These are phyloP conservation scores for Drosophila phalerata DNA, from an alignment of 2,888 invertebrate species.

Conservation along the genomic window DNA sequence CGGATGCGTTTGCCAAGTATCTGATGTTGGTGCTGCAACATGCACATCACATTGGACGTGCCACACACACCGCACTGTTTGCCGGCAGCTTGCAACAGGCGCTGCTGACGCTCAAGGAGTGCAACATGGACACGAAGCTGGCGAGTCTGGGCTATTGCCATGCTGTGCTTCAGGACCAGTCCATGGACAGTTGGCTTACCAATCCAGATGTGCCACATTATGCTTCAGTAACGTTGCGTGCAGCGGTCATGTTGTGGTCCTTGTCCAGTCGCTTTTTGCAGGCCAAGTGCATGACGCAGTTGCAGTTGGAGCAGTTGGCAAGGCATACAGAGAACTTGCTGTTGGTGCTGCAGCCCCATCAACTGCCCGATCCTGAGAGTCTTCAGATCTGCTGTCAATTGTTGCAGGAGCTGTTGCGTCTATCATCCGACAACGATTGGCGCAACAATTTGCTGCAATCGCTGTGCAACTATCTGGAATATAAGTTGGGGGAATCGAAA, in stretches of 20 bases:
- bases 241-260: constrained; percentile 68
- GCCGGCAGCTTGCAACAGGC: constrained; percentile 62
- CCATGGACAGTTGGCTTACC: constrained; percentile 26
- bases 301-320: constrained; percentile 52
- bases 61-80: constrained; percentile 67
- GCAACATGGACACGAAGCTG: constrained; percentile 73
- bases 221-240: constrained; percentile 60
- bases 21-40: constrained; percentile 72
- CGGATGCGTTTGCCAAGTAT: constrained; percentile 65
- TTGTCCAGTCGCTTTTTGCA: constrained; percentile 71
- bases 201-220: constrained; percentile 43
- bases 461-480: constrained; percentile 36
- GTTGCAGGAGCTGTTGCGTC: constrained; percentile 53
- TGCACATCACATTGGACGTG: constrained; percentile 69
- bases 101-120: constrained; percentile 72
- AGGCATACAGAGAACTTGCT: constrained; percentile 48
- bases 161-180: constrained; percentile 55
- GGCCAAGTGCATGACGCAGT: constrained; percentile 55
- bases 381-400: constrained; percentile 42
- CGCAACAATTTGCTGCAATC: constrained; percentile 26
- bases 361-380: background rate
- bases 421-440: background rate
- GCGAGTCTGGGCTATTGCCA: constrained; percentile 73
- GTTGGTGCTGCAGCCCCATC: constrained; percentile 21
- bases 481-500: constrained; percentile 11